Conservation (phyloP, 2,888 invertebrate species). For the Rhingia rostrata region DNA sequence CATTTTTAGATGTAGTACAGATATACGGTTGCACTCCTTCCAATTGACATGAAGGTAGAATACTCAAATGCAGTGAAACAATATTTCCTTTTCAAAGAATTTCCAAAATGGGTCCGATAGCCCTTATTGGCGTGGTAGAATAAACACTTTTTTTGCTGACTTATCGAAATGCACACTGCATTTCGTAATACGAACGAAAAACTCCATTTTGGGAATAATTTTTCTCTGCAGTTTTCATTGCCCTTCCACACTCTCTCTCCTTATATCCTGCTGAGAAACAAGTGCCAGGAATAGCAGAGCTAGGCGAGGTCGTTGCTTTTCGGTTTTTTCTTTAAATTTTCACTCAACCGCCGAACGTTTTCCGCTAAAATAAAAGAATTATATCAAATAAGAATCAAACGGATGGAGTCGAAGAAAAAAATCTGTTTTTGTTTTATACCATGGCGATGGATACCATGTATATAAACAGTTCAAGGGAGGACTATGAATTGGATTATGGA, state of each 20-base stretch:
- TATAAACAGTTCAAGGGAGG: constrained; percentile 46
- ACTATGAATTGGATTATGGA: constrained; percentile 14
- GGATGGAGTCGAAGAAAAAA: background rate
- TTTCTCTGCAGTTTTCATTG: constrained; percentile 11
- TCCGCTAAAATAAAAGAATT: constrained; percentile 34
- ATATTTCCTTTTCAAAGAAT: constrained; percentile 7
- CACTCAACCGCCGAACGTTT: background rate
- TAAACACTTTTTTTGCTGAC: constrained; percentile 45
- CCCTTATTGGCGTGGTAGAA: constrained; percentile 48
- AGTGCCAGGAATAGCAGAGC: constrained; percentile 45
- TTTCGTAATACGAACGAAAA: constrained; percentile 34
- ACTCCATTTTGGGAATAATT: background rate
- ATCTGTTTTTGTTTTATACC: constrained; percentile 15
- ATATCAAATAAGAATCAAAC: constrained; percentile 35
- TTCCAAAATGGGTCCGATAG: constrained; percentile 44
- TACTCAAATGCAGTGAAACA: constrained; percentile 38
- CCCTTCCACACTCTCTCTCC: background rate
- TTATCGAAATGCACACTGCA: constrained; percentile 44
- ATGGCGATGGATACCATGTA: constrained; percentile 19
- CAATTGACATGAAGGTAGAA: constrained; percentile 57
- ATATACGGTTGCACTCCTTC: constrained; percentile 22
- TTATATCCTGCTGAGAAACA: constrained; percentile 17
- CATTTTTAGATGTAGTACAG: background rate
- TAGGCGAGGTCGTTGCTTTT: constrained; percentile 62
- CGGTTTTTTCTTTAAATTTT: constrained; percentile 23